These are phyloP conservation scores for Loripinus fragilis DNA, from an alignment of 2,888 invertebrate species.

Conservation along the genomic window DNA sequence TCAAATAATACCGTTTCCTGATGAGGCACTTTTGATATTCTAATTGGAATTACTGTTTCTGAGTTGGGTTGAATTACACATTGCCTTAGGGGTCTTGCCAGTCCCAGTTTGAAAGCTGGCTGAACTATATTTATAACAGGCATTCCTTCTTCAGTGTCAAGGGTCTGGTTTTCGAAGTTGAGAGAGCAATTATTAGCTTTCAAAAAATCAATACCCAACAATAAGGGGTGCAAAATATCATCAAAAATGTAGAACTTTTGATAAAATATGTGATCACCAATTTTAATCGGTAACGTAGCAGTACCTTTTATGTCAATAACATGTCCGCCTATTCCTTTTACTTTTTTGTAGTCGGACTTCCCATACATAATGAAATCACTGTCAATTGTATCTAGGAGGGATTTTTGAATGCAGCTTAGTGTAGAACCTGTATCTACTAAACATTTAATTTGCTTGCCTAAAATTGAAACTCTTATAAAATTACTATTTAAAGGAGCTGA, in stretches of 20 bases:
- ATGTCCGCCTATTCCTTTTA: conserved; percentile 34
- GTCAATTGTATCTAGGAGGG: conserved; percentile 23
- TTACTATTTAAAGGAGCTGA: conserved; percentile 2
- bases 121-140: conserved; percentile 9
- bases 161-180: conserved; percentile 5
- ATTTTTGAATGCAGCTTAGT: conserved; percentile 33
- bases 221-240: conserved; percentile 31
- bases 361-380: neutral
- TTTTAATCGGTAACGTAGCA: conserved; percentile 11
- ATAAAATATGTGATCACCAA: conserved; percentile 14
- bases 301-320: conserved; percentile 24
- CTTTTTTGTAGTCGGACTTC: neutral
- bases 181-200: conserved; percentile 29
- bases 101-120: conserved; percentile 10
- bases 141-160: conserved; percentile 9
- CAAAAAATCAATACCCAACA: conserved; percentile 38
- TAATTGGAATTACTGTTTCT: conserved; percentile 32
- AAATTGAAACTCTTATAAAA: conserved; percentile 17
- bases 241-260: conserved; percentile 42
- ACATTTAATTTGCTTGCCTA: neutral
- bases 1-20: conserved; percentile 18
- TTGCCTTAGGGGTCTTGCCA: conserved; percentile 16
- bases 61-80: conserved; percentile 18
- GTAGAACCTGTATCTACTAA: conserved; percentile 25
- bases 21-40: conserved; percentile 23